Base-by-base conservation (phyloP, 1,140 invertebrate species). In the Andrena cerasifolii region DNA sequence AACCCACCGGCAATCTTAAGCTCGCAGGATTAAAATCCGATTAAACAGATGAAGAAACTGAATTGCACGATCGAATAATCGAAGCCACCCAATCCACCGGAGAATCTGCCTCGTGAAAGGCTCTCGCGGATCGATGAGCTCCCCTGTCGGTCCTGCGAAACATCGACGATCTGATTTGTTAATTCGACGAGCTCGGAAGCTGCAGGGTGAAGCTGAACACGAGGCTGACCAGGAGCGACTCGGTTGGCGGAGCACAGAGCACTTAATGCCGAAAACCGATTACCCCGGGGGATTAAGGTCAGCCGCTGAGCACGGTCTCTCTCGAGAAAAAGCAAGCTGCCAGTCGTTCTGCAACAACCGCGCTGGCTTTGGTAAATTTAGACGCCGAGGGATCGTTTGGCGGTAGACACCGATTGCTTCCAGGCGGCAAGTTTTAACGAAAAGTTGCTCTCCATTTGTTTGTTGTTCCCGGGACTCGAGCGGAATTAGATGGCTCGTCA, bases 181-280 rank as follows among this genome's bases (percentile, higher is more conserved):
- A 36, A 40, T 67, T 36, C 24, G n/a, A 21, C 47, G 28, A 33
- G 28, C n/a, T 10, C 36, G n/a, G 18, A 24, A 36, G 3, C 18
- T n/a, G n/a, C n/a, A n/a, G n/a, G n/a, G 2, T 10, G 18, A 5
- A 40, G 21, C 18, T 31, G 14, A n/a, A 31, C 26, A n/a, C 16
- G 0, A 40, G 3, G 18, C 26, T 12, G 53, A 21, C 16, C 45
- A 3, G 49, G 21, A 16, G 33, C 33, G 18, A 16, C 26, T n/a
- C 7, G 45, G 6, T 49, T 2, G 28, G 21, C 21, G 33, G 36
- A 18, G 65, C 65, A 28, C 36, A 53, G 31, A 54, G 33, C 49
- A 21, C 36, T 67, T 40, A 53, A 54, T 51, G 33, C 7, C n/a
- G 49, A 33, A 54, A 54, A 67, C 12, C 49, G 51, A 67, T 67